Percentiles rank a stretch among this genome's conserved stretches.
Evolutionary conservation across 2,113 vertebrate genomes (phyloP).

Genomic region (Gymnogyps californianus): DNA sequence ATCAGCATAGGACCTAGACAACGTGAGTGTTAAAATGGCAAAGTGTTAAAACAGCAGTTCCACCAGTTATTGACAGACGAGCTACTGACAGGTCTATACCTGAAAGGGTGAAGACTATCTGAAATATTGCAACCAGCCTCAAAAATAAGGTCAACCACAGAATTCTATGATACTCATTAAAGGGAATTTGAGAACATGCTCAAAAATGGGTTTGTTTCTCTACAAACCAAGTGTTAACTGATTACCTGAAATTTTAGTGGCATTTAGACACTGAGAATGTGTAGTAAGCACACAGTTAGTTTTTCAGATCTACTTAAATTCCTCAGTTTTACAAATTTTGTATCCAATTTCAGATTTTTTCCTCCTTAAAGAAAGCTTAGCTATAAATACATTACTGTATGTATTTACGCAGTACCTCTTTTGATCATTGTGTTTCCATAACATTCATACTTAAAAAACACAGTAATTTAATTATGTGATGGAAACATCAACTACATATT

Average conservation of each 20-base stretch:
- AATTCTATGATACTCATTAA: background rate
- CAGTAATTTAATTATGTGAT: background rate
- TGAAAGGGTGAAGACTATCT: background rate
- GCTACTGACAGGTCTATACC: background rate
- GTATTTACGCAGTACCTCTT: background rate
- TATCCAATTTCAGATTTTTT: background rate
- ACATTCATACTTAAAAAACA: background rate
- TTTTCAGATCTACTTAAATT: background rate
- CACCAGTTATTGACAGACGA: background rate
- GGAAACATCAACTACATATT: background rate
- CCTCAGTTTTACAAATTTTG: background rate
- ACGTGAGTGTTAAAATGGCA: fast-evolving
- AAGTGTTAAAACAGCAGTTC: background rate
- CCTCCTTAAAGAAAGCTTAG: background rate
- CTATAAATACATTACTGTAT: background rate
- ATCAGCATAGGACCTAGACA: background rate
- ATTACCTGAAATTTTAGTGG: background rate
- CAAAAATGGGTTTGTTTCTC: background rate
- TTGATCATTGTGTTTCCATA: background rate
- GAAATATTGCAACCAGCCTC: background rate
- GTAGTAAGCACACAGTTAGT: background rate
- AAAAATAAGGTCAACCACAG: background rate
- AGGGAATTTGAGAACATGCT: background rate
- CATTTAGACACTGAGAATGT: background rate
- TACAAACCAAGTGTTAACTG: background rate